Conservation (phyloP, 2,888 invertebrate genomes). For the Salticus scenicus region DNA sequence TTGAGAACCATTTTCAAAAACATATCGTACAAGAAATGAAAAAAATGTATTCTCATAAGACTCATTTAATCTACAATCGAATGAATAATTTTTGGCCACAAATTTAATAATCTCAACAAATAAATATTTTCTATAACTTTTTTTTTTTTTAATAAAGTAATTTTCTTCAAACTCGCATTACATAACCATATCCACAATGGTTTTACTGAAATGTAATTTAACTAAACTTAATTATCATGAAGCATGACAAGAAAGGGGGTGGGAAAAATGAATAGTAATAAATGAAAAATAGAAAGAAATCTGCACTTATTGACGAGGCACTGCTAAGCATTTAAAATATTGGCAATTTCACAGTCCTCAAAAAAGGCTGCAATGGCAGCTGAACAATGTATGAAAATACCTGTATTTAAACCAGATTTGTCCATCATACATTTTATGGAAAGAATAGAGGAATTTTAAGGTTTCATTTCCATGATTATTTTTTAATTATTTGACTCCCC, state of each 20-base stretch:
- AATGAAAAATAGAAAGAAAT: conserved; percentile 25
- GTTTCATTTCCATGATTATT: conserved; percentile 43
- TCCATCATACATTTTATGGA: conserved; percentile 40
- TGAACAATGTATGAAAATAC: conserved; percentile 64
- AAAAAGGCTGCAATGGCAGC: conserved; percentile 32
- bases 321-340: conserved; percentile 58
- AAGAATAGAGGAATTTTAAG: conserved; percentile 58
- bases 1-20: too few relatives aligned
- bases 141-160: too few relatives aligned
- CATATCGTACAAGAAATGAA: too few relatives aligned
- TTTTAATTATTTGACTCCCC: conserved; percentile 38
- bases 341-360: conserved; percentile 48
- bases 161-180: too few relatives aligned
- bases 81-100: too few relatives aligned
- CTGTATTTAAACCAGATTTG: conserved; percentile 43
- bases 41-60: too few relatives aligned
- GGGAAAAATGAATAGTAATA: too few relatives aligned
- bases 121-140: too few relatives aligned
- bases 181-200: too few relatives aligned
- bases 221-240: conserved; percentile 22
- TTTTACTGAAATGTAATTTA: conserved; percentile 61
- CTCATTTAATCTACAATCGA: too few relatives aligned
- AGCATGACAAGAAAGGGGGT: conserved; percentile 3
- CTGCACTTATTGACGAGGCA: conserved; percentile 43
- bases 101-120: too few relatives aligned